phyloP scores from a whole-genome alignment of 2,888 invertebrate species.

The Acleris emargana region DNA sequence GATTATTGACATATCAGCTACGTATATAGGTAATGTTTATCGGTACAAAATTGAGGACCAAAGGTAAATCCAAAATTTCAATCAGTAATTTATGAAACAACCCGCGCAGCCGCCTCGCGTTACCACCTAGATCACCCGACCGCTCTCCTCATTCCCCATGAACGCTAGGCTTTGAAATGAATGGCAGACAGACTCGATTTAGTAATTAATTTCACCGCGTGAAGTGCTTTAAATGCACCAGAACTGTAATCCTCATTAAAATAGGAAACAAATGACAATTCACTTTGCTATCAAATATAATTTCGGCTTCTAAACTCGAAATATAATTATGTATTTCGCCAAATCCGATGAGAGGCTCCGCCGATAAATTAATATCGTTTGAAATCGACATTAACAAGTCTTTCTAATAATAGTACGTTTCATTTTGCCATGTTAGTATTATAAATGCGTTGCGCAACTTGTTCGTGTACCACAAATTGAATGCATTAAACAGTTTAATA shows the following conservation, averaged over 20 bases:
- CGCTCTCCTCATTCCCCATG: conserved; percentile 42
- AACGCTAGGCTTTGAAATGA: conserved; percentile 51
- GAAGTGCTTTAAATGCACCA: conserved; percentile 81
- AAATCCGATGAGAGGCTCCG: conserved; percentile 53
- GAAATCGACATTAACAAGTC: conserved; percentile 14
- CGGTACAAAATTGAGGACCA: too few species aligned
- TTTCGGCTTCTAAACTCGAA: conserved; percentile 76
- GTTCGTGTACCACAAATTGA: conserved; percentile 3
- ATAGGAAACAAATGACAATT: conserved; percentile 79
- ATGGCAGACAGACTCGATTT: conserved; percentile 75
- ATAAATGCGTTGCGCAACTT: conserved; percentile 6
- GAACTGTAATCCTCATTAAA: conserved; percentile 82
- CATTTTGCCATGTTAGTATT: neutral
- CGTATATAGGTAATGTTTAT: too few species aligned
- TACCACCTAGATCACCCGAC: conserved; percentile 15
- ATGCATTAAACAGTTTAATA: conserved; percentile 20
- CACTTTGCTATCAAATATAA: conserved; percentile 76
- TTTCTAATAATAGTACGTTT: conserved; percentile 20
- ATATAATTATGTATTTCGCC: conserved; percentile 67
- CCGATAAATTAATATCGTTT: conserved; percentile 21
- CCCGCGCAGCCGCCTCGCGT: neutral
- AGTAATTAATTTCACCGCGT: conserved; percentile 81
- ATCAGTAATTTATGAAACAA: too few species aligned
- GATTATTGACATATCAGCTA: neutral
- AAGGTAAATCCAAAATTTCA: too few species aligned